phyloP scores from a whole-genome alignment of 2,113 vertebrate species.

The Danionella cerebrum region DNA sequence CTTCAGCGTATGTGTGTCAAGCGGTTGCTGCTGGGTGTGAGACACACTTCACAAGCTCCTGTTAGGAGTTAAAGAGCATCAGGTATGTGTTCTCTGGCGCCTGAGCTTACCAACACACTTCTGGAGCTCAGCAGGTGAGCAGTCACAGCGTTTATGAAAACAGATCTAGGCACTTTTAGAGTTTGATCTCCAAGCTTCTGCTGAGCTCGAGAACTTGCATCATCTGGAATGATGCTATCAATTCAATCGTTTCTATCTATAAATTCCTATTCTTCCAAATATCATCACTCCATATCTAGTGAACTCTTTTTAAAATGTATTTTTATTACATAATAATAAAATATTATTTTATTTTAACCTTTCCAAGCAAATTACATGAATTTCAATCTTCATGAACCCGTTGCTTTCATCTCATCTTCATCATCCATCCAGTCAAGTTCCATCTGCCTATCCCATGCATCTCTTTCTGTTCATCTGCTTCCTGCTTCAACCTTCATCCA shows the following conservation, averaged over 20 bases:
- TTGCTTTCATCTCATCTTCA: too few relatives aligned
- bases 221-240: neutral
- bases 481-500: neutral
- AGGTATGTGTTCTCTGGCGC: constrained; percentile 60
- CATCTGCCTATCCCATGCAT: too few relatives aligned
- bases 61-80: constrained; percentile 61
- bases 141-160: constrained; percentile 9
- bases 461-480: too few relatives aligned
- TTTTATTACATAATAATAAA: too few relatives aligned
- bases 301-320: too few relatives aligned
- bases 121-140: constrained; percentile 38
- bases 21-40: constrained; percentile 47
- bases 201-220: neutral
- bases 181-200: neutral
- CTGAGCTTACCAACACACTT: constrained; percentile 23
- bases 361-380: too few relatives aligned
- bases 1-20: constrained; percentile 3
- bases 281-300: too few relatives aligned
- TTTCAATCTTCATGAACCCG: too few relatives aligned
- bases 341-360: too few relatives aligned
- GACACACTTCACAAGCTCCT: constrained; percentile 33
- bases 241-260: neutral
- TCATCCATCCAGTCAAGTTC: too few relatives aligned
- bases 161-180: neutral
- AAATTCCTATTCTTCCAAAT: too few relatives aligned